phyloP scores from a whole-genome alignment of 1,140 invertebrate genomes.

The Sarcophaga bullata region DNA sequence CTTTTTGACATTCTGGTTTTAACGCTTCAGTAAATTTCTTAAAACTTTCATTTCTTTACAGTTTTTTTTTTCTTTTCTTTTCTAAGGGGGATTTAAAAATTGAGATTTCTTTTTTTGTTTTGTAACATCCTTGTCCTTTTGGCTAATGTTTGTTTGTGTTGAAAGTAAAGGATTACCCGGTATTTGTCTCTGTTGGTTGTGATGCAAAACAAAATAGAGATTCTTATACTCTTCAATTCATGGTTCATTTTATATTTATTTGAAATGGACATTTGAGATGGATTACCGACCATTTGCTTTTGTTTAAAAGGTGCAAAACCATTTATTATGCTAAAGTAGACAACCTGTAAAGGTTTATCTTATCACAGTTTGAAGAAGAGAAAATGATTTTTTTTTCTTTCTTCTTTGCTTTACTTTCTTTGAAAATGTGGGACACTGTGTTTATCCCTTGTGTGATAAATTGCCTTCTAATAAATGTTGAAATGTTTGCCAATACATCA shows the following conservation, averaged over 20 bases:
- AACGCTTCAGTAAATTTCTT: slow-evolving; percentile 41
- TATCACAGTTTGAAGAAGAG: background rate
- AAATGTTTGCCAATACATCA: slow-evolving; percentile 37
- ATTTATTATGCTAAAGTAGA: slow-evolving; percentile 34
- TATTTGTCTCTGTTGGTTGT: slow-evolving; percentile 29
- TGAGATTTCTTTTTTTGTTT: too few species aligned
- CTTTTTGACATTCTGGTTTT: slow-evolving; percentile 40
- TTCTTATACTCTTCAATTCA: slow-evolving; percentile 9
- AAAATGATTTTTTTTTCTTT: background rate
- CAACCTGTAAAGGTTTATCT: slow-evolving; percentile 13
- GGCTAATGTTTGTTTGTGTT: background rate
- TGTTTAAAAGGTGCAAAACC: slow-evolving; percentile 31
- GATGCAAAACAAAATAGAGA: background rate
- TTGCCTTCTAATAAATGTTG: slow-evolving; percentile 36
- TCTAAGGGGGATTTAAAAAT: too few species aligned
- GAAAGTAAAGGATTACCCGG: slow-evolving; percentile 26
- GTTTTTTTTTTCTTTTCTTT: too few species aligned
- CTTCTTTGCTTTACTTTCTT: background rate
- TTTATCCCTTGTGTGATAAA: slow-evolving; percentile 22
- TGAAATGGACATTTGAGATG: slow-evolving; percentile 37
- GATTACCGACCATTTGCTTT: slow-evolving; percentile 18
- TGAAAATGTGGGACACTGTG: slow-evolving; percentile 16
- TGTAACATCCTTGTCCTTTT: background rate
- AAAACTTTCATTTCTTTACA: background rate
- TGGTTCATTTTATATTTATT: slow-evolving; percentile 31